Percentiles rank a stretch among this genome's conserved stretches.
These are phyloP conservation scores for Stichodactyla mertensii DNA, from an alignment of 64 coral and sea anemone genomes.

Conservation along the genomic window DNA sequence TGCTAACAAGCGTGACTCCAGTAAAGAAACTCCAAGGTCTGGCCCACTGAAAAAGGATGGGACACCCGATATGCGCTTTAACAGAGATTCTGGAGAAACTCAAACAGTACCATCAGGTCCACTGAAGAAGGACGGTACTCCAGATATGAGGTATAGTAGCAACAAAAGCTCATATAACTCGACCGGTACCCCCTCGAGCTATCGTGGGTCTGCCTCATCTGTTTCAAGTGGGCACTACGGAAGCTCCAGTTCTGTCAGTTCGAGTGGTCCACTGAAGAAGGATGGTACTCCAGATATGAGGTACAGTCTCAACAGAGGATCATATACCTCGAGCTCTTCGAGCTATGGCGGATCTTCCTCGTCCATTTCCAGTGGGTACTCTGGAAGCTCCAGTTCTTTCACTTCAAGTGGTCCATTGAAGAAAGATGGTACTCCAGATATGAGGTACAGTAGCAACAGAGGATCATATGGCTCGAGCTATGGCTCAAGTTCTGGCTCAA, in stretches of 20 bases:
- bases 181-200: background rate
- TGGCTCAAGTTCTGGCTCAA: background rate
- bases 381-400: no score
- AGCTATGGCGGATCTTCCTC: no score
- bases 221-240: background rate
- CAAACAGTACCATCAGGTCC: background rate
- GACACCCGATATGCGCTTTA: conserved; percentile 26
- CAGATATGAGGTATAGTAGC: conserved; percentile 10
- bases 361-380: no score
- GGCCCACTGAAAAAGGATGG: conserved; percentile 23
- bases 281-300: conserved; percentile 18
- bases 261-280: background rate
- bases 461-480: background rate
- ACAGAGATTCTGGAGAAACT: background rate
- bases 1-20: background rate
- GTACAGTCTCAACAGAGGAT: background rate
- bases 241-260: background rate
- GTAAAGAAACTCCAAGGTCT: no score
- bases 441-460: conserved; percentile 27
- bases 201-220: background rate
- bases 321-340: no score
- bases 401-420: background rate
- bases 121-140: conserved; percentile 4
- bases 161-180: background rate
- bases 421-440: conserved; percentile 35